phyloP scores from a whole-genome alignment of 35 echinoderm and acorn worm species.

The Stichopus chloronotus region DNA sequence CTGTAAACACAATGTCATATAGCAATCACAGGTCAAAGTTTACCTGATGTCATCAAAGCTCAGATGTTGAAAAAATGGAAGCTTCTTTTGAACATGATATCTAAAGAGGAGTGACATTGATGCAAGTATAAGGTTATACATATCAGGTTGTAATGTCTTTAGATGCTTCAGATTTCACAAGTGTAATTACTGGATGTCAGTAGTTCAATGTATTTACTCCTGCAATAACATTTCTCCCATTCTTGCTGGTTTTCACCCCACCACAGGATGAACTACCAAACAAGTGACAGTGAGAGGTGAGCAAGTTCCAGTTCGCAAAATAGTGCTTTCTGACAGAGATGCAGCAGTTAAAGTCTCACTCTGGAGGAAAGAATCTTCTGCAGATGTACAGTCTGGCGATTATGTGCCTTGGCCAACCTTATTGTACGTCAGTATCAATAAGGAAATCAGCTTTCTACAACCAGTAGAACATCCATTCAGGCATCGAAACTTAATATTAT shows the following conservation, averaged over 20 bases:
- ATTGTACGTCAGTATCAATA: not conserved
- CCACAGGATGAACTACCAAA: conserved; percentile 4
- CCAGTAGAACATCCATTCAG: not conserved
- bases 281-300: conserved; percentile 8
- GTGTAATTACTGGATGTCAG: too few relatives aligned
- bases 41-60: too few relatives aligned
- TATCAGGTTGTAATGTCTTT: too few relatives aligned
- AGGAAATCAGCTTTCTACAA: not conserved
- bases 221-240: not conserved
- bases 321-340: not conserved
- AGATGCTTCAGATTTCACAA: too few relatives aligned
- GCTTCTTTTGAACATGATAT: too few relatives aligned
- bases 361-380: not conserved
- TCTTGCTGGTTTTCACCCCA: not conserved
- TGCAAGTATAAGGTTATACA: too few relatives aligned
- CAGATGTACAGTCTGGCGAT: not conserved
- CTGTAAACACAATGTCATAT: too few relatives aligned
- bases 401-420: not conserved
- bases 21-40: too few relatives aligned
- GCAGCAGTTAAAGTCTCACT: not conserved
- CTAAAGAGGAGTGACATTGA: too few relatives aligned
- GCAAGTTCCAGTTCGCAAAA: not conserved
- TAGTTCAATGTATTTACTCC: not conserved
- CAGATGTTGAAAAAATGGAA: too few relatives aligned
- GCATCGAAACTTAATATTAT: not conserved